Evolutionary conservation across 2,888 invertebrate genomes (phyloP).

Genomic region (Drosophila tanythrix): DNA sequence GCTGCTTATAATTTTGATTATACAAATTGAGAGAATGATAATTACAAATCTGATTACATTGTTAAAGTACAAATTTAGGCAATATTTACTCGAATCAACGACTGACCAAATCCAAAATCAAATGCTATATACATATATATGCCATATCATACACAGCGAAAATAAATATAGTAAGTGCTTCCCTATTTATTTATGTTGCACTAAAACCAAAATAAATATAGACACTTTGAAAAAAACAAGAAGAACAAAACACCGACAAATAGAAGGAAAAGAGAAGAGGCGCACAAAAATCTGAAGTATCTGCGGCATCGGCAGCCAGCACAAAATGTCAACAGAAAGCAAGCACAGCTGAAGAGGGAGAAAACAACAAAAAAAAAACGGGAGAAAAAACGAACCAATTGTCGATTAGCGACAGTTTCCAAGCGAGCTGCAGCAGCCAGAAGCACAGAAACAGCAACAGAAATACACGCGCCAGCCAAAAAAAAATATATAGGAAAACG

Average conservation of each 20-base stretch:
- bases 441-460: conserved; percentile 13
- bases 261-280: conserved; percentile 4
- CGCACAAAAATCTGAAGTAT: conserved; percentile 44
- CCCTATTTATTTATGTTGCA: conserved; percentile 73
- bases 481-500: conserved; percentile 3
- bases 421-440: conserved; percentile 39
- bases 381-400: conserved; percentile 30
- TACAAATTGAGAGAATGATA: neutral
- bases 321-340: conserved; percentile 69
- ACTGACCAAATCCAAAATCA: conserved; percentile 26
- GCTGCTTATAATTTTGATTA: conserved; percentile 7
- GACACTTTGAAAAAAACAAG: conserved; percentile 24
- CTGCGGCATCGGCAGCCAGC: conserved; percentile 56
- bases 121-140: conserved; percentile 22
- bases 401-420: conserved; percentile 38
- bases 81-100: conserved; percentile 24
- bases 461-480: conserved; percentile 36
- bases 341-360: conserved; percentile 3
- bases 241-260: neutral
- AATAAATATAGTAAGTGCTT: conserved; percentile 62
- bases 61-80: conserved; percentile 1
- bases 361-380: conserved; percentile 5
- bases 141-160: conserved; percentile 40
- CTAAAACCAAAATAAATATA: conserved; percentile 73
- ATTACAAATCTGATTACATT: neutral